These are phyloP conservation scores for Lacerta viridis DNA, from an alignment of 2,797 vertebrate species.

Conservation along the genomic window DNA sequence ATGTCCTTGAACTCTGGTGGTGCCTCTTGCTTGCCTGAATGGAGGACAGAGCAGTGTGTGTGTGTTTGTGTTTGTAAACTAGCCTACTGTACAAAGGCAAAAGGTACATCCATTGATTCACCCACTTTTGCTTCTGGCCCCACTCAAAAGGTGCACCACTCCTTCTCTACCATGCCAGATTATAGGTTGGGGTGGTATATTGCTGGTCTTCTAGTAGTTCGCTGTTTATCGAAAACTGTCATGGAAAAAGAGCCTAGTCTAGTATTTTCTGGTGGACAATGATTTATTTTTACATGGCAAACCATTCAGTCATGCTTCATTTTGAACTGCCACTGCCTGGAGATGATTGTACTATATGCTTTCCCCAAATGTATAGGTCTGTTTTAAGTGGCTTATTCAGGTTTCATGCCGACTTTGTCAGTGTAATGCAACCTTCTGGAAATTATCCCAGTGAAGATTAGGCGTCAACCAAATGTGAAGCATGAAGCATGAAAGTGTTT, in stretches of 20 bases:
- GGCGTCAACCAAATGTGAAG: not conserved
- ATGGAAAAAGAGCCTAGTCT: not conserved
- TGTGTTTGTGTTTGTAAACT: too few relatives aligned
- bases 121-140: too few relatives aligned
- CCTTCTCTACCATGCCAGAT: not conserved
- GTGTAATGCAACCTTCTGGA: not conserved
- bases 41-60: too few relatives aligned
- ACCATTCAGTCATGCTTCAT: not conserved
- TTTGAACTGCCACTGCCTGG: not conserved
- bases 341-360: not conserved
- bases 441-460: not conserved
- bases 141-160: too few relatives aligned
- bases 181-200: not conserved
- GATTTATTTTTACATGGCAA: not conserved
- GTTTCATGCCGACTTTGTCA: not conserved
- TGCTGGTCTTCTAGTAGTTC: not conserved
- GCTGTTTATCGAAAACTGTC: not conserved
- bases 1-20: too few relatives aligned
- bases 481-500: not conserved
- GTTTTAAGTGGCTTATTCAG: not conserved
- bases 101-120: too few relatives aligned
- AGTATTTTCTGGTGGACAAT: not conserved
- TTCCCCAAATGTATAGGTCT: not conserved
- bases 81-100: too few relatives aligned
- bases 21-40: too few relatives aligned